A percentile compares a stretch with the other conserved stretches of the same genome.
phyloP scores from a whole-genome alignment of 1,140 invertebrate species.

The Zaprionus vittiger region DNA sequence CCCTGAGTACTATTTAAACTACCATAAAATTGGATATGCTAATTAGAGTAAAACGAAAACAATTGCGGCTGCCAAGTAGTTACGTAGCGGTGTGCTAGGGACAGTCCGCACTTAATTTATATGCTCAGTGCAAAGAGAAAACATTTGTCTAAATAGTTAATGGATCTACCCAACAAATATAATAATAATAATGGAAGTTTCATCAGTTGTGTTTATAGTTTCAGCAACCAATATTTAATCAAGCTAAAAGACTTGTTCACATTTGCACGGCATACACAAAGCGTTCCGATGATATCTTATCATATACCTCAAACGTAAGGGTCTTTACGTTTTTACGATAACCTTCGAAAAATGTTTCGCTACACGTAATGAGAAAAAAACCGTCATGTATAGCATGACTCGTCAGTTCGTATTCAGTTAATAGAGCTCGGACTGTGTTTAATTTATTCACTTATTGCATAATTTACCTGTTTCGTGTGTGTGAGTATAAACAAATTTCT shows the following conservation, averaged over 20 bases:
- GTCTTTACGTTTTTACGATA: constrained; percentile 25
- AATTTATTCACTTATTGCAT: background rate
- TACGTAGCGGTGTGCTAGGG: background rate
- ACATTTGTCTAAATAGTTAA: constrained; percentile 73
- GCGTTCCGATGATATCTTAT: constrained; percentile 52
- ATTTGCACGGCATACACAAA: constrained; percentile 20
- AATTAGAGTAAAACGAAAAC: constrained; percentile 26
- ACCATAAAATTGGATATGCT: constrained; percentile 4
- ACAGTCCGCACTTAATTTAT: constrained; percentile 31
- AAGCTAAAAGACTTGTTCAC: constrained; percentile 59
- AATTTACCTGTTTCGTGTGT: background rate
- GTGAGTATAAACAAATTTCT: background rate
- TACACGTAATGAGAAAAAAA: constrained; percentile 2
- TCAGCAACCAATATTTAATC: constrained; percentile 64
- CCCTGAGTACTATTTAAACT: background rate
- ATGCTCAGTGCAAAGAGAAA: constrained; percentile 35
- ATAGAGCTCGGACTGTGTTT: background rate
- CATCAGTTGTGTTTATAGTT: constrained; percentile 51
- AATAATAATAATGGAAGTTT: constrained; percentile 44
- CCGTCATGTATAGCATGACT: constrained; percentile 24
- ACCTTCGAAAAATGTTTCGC: constrained; percentile 38
- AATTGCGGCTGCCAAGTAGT: constrained; percentile 27
- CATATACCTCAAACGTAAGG: constrained; percentile 32
- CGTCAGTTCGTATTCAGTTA: background rate
- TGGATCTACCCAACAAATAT: background rate